Evolutionary conservation across 2,797 vertebrate species (phyloP).

Genomic region (Naso thynnoides): DNA sequence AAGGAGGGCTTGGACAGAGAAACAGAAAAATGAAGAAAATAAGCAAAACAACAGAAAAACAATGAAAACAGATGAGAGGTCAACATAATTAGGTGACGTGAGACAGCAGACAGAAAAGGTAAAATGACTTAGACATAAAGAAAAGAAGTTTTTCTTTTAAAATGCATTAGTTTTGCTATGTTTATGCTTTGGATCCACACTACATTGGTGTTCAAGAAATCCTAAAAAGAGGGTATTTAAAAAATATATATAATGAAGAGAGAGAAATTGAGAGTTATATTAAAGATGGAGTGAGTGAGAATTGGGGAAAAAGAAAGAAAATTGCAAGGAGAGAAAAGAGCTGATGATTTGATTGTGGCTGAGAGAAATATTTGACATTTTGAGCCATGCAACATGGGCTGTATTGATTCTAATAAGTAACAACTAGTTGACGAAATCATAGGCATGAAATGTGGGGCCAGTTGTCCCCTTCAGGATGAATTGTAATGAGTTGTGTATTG

Average conservation of each 20-base stretch:
- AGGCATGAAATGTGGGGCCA: too few relatives aligned
- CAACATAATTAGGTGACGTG: neutral
- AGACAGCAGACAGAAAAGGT: neutral
- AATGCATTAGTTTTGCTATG: too few relatives aligned
- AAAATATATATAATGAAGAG: too few relatives aligned
- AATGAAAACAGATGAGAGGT: neutral
- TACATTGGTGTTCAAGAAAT: too few relatives aligned
- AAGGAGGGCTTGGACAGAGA: neutral
- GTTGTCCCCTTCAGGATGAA: too few relatives aligned
- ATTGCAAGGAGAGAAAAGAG: too few relatives aligned
- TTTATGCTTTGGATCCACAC: too few relatives aligned
- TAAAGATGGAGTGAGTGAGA: neutral
- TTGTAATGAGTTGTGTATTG: too few relatives aligned
- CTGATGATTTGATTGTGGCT: neutral
- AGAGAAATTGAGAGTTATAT: neutral
- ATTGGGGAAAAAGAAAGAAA: neutral
- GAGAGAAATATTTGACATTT: neutral
- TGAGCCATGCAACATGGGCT: neutral
- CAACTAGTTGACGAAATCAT: too few relatives aligned
- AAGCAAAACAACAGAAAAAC: slow-evolving; percentile 15
- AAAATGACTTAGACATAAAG: neutral
- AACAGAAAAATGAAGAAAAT: slow-evolving; percentile 7
- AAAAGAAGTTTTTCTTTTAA: neutral
- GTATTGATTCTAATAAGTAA: neutral
- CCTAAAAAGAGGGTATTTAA: too few relatives aligned